Conservation (phyloP, 2,797 vertebrate species). For the Pantherophis vulpinus region DNA sequence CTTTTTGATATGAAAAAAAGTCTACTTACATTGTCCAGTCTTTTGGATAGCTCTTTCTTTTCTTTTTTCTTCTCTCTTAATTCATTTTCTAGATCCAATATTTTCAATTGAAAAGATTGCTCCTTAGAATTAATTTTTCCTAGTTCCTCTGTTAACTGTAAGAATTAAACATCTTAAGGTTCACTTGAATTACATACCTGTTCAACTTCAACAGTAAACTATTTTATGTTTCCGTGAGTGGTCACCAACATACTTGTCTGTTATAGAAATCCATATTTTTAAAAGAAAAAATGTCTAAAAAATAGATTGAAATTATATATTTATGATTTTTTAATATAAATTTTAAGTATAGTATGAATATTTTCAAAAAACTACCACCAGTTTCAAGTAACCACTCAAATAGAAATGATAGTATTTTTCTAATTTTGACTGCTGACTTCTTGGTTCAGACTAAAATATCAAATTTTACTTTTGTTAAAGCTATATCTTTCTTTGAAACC, state of each 20-base stretch:
- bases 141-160: slow-evolving; percentile 79
- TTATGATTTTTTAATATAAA: neutral
- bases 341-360: neutral
- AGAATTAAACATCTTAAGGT: slow-evolving; percentile 16
- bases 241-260: neutral
- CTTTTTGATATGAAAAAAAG: too few species aligned
- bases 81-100: slow-evolving; percentile 80
- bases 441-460: too few species aligned
- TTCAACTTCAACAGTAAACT: neutral
- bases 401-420: neutral
- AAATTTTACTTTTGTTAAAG: neutral
- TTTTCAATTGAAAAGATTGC: slow-evolving; percentile 74
- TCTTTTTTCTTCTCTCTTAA: slow-evolving; percentile 75
- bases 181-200: neutral
- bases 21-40: slow-evolving; percentile 77
- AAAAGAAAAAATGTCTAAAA: neutral
- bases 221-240: neutral
- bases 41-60: slow-evolving; percentile 73
- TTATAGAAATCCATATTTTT: slow-evolving; percentile 9
- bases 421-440: neutral
- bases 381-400: neutral
- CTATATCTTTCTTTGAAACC: neutral
- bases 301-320: neutral
- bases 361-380: neutral
- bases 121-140: slow-evolving; percentile 74